Base-by-base conservation (phyloP, 2,888 invertebrate genomes). In the Ennomos fuscantarius region DNA sequence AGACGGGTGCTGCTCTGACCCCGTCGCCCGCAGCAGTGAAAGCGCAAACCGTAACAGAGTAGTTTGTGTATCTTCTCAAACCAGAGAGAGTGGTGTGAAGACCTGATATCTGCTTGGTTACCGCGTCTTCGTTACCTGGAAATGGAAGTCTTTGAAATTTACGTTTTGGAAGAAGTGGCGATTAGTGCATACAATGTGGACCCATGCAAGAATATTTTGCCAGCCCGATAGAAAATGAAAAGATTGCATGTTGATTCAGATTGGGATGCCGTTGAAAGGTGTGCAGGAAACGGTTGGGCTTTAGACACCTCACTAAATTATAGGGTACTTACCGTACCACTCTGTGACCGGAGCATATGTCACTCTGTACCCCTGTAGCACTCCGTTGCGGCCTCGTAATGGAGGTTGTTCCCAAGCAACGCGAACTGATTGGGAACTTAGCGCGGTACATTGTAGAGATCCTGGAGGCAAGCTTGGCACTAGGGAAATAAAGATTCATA, bases 1-100 rank as follows among this genome's bases (percentile, higher is more conserved):
- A 97, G 46, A 97, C 95, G 0, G 97, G 96, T 10, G 95, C 94
- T 62, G 97, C 97, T 68, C 96, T 93, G 13, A 96, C 96, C 8
- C 98, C 98, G 80, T 98, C 98, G 0, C 98, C 98, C 43, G 96
- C 96, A 36, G 95, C 94, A 0, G 98, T 98, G 85, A 95, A 98
- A 8, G 98, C 98, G 78, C 97, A 93, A 35, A 97, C 97, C 67
- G 97, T 96, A 50, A 98, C 96, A 35, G 97, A 97, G 84, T 98
- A 98, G 91, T 98, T 98, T 33, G 98, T 97, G 86, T 95, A 97
- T 73, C 97, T 96, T 74, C 95, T 94, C 54, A 98, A 90, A 44
- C 96, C 96, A 55, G 95, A 95, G 62, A 97, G 92, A 1, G 94
- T 95, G 34, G 96, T 95, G 61, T 95, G 94, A 36, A 95, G 78